phyloP scores from a whole-genome alignment of 2,888 invertebrate species.

The Seira ritae region DNA sequence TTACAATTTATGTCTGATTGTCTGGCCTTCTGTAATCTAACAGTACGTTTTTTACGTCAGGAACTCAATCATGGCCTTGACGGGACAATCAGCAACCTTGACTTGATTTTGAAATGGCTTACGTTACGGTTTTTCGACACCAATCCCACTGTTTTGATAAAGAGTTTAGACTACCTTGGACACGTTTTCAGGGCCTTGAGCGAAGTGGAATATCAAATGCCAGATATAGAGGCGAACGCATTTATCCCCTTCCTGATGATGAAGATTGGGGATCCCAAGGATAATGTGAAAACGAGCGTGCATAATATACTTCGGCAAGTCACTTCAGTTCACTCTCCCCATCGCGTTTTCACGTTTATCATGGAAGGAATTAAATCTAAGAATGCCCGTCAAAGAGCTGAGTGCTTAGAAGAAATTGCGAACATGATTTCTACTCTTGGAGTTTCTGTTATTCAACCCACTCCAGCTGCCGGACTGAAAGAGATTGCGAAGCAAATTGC shows the following conservation, averaged over 20 bases:
- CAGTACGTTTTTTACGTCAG: slow-evolving; percentile 74
- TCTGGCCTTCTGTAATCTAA: neutral
- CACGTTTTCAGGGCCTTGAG: slow-evolving; percentile 88
- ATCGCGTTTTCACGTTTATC: slow-evolving; percentile 90
- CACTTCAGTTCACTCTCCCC: slow-evolving; percentile 89
- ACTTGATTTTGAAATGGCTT: slow-evolving; percentile 96
- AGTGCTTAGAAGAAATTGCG: slow-evolving; percentile 95
- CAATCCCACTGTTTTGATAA: slow-evolving; percentile 96
- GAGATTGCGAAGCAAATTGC: slow-evolving; percentile 96
- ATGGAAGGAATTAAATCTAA: slow-evolving; percentile 98
- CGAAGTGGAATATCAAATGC: slow-evolving; percentile 86
- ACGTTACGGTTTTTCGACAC: slow-evolving; percentile 98
- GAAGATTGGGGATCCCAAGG: slow-evolving; percentile 95
- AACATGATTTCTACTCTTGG: slow-evolving; percentile 91
- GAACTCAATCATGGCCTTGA: slow-evolving; percentile 87
- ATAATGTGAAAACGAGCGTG: slow-evolving; percentile 93
- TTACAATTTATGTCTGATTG: neutral
- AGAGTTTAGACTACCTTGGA: slow-evolving; percentile 94
- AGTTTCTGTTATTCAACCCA: slow-evolving; percentile 87
- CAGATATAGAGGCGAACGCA: slow-evolving; percentile 92
- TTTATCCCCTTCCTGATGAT: slow-evolving; percentile 96
- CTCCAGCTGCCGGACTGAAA: slow-evolving; percentile 87
- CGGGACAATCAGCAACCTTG: slow-evolving; percentile 91
- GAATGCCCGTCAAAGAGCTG: slow-evolving; percentile 96
- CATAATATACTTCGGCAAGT: slow-evolving; percentile 90